phyloP scores from a whole-genome alignment of 2,797 vertebrate species.

The Poeciliopsis gracilis region DNA sequence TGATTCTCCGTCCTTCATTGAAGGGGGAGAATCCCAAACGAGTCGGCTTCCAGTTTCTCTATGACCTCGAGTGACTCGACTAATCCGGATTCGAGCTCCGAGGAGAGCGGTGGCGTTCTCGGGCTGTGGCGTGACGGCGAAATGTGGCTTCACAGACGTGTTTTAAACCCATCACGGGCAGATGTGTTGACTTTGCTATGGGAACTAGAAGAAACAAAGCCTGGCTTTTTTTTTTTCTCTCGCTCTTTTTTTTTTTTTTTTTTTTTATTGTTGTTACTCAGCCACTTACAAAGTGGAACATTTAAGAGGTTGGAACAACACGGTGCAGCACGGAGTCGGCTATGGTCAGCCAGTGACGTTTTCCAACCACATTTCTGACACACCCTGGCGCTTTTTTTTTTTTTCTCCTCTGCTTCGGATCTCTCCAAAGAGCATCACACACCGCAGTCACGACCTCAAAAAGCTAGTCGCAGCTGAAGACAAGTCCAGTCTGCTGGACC shows the following conservation, averaged over 20 bases:
- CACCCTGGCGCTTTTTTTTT: slow-evolving; percentile 61
- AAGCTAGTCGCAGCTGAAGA: slow-evolving; percentile 28
- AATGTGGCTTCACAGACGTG: slow-evolving; percentile 19
- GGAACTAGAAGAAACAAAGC: slow-evolving; percentile 39
- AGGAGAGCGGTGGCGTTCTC: slow-evolving; percentile 24
- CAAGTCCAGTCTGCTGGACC: slow-evolving; percentile 38
- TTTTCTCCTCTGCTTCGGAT: slow-evolving; percentile 17
- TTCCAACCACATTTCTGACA: slow-evolving; percentile 72
- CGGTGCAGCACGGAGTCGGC: slow-evolving; percentile 34
- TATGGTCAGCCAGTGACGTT: slow-evolving; percentile 48
- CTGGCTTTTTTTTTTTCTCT: not conserved
- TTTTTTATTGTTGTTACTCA: slow-evolving; percentile 36
- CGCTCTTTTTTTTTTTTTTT: no score
- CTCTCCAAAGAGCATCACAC: slow-evolving; percentile 41
- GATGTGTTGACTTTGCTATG: slow-evolving; percentile 38
- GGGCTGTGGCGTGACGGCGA: not conserved
- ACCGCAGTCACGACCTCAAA: slow-evolving; percentile 34
- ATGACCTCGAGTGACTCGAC: slow-evolving; percentile 17
- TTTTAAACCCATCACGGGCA: slow-evolving; percentile 8
- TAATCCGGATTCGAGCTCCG: slow-evolving; percentile 3
- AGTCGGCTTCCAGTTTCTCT: slow-evolving; percentile 15
- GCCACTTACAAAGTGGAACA: slow-evolving; percentile 55
- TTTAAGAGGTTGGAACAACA: slow-evolving; percentile 44
- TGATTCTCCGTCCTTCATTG: slow-evolving; percentile 36
- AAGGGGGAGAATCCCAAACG: slow-evolving; percentile 1